phyloP scores from a whole-genome alignment of 2,797 vertebrate species.

The Coregonus ussuriensis region DNA sequence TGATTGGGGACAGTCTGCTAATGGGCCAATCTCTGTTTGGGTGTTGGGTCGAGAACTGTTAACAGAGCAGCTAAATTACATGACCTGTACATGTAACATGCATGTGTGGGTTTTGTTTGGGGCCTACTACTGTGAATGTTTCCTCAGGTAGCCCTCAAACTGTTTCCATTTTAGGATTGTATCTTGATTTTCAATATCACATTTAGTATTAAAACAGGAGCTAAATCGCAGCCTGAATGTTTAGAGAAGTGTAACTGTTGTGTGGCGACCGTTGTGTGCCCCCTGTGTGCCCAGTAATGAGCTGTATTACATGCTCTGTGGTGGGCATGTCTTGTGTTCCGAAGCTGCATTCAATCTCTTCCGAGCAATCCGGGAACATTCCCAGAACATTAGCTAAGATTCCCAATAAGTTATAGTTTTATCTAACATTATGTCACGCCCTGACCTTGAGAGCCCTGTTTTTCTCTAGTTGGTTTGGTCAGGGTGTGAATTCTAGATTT shows the following conservation, averaged over 20 bases:
- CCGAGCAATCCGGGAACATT: no score
- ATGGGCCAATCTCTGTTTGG: slow-evolving; percentile 48
- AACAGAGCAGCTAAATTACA: slow-evolving; percentile 19
- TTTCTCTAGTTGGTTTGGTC: no score
- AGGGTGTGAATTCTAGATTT: no score
- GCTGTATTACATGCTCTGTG: slow-evolving; percentile 28
- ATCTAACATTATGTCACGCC: no score
- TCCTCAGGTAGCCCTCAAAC: neutral
- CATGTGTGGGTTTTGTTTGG: neutral
- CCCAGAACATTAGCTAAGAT: no score
- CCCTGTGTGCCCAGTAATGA: no score
- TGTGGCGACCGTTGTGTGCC: neutral
- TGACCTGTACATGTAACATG: slow-evolving; percentile 9
- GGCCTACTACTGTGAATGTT: neutral
- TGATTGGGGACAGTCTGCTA: slow-evolving; percentile 51
- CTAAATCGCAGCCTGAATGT: slow-evolving; percentile 11
- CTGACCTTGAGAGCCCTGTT: no score
- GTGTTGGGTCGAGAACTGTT: slow-evolving; percentile 44
- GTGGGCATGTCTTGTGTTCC: slow-evolving; percentile 69
- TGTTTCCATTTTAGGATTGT: neutral
- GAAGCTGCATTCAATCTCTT: slow-evolving; percentile 67
- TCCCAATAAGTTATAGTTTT: no score
- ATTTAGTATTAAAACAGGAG: neutral
- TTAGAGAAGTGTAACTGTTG: slow-evolving; percentile 53
- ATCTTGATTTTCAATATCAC: neutral